A percentile compares a stretch with the other conserved stretches of the same genome.
phyloP scores from a whole-genome alignment of 2,797 vertebrate species.

The Staurois parvus region DNA sequence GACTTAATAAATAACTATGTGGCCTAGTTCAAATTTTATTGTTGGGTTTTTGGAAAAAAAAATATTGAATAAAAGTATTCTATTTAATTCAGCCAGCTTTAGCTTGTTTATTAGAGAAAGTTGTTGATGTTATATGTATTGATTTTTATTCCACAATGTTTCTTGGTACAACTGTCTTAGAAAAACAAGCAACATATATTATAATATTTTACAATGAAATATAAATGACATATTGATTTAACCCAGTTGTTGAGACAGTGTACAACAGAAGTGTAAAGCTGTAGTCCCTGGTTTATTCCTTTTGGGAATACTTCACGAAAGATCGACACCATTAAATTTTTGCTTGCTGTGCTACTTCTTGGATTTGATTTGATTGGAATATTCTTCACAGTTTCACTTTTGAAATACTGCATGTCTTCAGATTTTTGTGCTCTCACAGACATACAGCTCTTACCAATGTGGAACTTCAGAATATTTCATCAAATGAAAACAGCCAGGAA shows the following conservation, averaged over 20 bases:
- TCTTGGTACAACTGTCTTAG: constrained; percentile 30
- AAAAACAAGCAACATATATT: neutral
- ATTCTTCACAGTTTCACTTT: constrained; percentile 51
- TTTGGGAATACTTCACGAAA: constrained; percentile 66
- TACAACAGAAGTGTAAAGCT: neutral
- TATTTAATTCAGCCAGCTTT: constrained; percentile 20
- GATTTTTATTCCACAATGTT: constrained; percentile 41
- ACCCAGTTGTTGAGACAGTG: constrained; percentile 6
- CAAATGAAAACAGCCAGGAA: constrained; percentile 37
- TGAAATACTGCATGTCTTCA: constrained; percentile 43
- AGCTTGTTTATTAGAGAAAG: constrained; percentile 21
- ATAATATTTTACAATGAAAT: constrained; percentile 29
- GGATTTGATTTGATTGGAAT: constrained; percentile 54
- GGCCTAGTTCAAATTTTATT: neutral
- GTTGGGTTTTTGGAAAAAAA: neutral
- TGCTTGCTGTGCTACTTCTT: constrained; percentile 13
- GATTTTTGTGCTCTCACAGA: constrained; percentile 65
- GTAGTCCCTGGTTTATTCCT: constrained; percentile 24
- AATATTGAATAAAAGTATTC: neutral
- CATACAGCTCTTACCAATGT: constrained; percentile 24
- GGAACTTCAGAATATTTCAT: constrained; percentile 40
- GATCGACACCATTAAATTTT: neutral
- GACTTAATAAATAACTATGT: neutral
- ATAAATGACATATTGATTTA: neutral
- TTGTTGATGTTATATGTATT: constrained; percentile 30